Base-by-base conservation (phyloP, 2,888 invertebrate species). In the Euphydryas editha region DNA sequence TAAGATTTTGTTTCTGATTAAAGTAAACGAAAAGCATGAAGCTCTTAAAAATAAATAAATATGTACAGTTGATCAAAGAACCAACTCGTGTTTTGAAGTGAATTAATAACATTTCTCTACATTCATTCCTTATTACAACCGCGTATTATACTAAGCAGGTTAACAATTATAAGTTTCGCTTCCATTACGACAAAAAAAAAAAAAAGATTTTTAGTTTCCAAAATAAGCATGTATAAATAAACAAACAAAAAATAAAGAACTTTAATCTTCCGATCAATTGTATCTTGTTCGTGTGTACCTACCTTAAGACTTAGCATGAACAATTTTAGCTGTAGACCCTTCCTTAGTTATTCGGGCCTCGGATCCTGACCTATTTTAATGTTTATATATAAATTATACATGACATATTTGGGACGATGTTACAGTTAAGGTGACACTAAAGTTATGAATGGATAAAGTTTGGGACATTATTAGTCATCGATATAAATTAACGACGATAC, bases 321-420 rank as follows among this genome's bases (percentile, higher is more conserved):
- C 60, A 69, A 68, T 63, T 61, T 60, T 62, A 62, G 58, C 17
- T 55, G 39, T 46, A 47, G 62, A 67, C 71, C 67, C 67, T 59
- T 63, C 54, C 61, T 54, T 69, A 71, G 69, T 72, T 69, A 56
- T 39, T 54, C 36, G 46, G 62, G 56, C 61, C 58, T 64, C 30
- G 46, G 56, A 64, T 57, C 60, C 49, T 39, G 49, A 62, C 65
- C 70, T 62, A 62, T 67, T 72, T 68, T 58, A 58, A 39, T 64
- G 59, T 65, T 44, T 69, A 20, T 56, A 56, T 56, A 57, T 70
- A 69, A 69, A 69, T 72, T 69, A 62, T 59, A 65, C 54, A 67
- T 49, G 67, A 67, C 66, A 68, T 66, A 72, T 66, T 71, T 56
- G 62, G 62, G 59, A 58, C 59, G n/a, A 17, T 42, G 60, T 59